Conservation (phyloP, 2,113 vertebrate species). For the Salvator merianae region DNA sequence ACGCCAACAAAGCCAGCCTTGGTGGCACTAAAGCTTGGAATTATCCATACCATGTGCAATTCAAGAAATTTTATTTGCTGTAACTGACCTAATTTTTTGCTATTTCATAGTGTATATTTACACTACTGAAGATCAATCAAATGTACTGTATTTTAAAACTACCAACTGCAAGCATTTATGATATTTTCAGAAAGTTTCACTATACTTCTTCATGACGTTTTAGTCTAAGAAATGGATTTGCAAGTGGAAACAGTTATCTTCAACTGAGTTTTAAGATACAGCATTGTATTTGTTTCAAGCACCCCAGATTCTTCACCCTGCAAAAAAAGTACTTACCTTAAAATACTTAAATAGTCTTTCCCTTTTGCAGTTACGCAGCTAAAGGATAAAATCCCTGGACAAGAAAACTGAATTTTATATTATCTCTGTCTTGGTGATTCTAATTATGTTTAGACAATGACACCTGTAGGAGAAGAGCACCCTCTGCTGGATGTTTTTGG, state of each 20-base stretch:
- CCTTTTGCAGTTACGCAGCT: background rate
- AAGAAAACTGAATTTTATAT: background rate
- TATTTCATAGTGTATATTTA: too few species aligned
- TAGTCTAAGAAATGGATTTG: background rate
- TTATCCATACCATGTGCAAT: too few species aligned
- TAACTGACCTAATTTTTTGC: too few species aligned
- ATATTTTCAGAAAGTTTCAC: background rate
- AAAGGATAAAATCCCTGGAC: background rate
- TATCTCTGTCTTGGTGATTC: background rate
- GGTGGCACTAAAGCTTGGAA: too few species aligned
- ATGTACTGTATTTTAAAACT: background rate
- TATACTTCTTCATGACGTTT: background rate
- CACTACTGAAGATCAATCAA: too few species aligned
- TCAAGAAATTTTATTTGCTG: too few species aligned
- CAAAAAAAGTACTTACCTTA: background rate
- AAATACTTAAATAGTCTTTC: background rate
- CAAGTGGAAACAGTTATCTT: background rate
- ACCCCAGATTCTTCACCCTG: background rate
- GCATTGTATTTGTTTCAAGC: background rate
- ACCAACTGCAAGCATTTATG: too few species aligned
- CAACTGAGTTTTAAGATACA: background rate
- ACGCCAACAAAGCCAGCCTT: too few species aligned
- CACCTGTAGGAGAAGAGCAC: conserved; percentile 12
- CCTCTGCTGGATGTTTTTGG: conserved; percentile 1
- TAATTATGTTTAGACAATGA: background rate